Percentiles rank a stretch among this genome's conserved stretches.
Evolutionary conservation across 2,797 vertebrate species (phyloP).

Genomic region (Brotula barbata): DNA sequence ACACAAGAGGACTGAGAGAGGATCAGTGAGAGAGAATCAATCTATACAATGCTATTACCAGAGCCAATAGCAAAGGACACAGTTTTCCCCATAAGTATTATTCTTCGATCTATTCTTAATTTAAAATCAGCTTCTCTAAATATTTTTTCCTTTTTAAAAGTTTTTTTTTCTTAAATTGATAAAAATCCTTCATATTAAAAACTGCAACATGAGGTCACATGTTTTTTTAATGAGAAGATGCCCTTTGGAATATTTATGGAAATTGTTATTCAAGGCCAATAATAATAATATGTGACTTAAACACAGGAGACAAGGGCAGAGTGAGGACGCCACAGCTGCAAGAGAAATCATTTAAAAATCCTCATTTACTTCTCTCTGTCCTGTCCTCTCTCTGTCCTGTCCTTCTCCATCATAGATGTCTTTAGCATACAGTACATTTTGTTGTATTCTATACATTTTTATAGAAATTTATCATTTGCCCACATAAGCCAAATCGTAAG

Average conservation of each 20-base stretch:
- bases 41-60: slow-evolving; percentile 77
- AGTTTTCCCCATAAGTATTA: slow-evolving; percentile 58
- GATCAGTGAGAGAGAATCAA: slow-evolving; percentile 75
- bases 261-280: slow-evolving; percentile 51
- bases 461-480: slow-evolving; percentile 60
- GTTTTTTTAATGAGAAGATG: slow-evolving; percentile 68
- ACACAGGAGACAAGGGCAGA: slow-evolving; percentile 56
- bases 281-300: slow-evolving; percentile 40
- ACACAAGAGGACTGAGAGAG: slow-evolving; percentile 80
- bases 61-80: slow-evolving; percentile 71
- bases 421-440: slow-evolving; percentile 52
- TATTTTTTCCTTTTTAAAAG: slow-evolving; percentile 69
- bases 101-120: slow-evolving; percentile 70
- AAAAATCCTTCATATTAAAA: slow-evolving; percentile 85
- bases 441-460: slow-evolving; percentile 66
- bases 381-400: slow-evolving; percentile 61
- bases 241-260: slow-evolving; percentile 56
- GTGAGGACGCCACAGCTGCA: slow-evolving; percentile 51
- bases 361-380: slow-evolving; percentile 58
- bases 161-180: slow-evolving; percentile 73
- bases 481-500: slow-evolving; percentile 68
- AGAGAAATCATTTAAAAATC: slow-evolving; percentile 19
- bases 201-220: slow-evolving; percentile 71
- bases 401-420: slow-evolving; percentile 47
- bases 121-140: slow-evolving; percentile 79